These are phyloP conservation scores for Marmota monax DNA, from an alignment of 2,113 vertebrate species.

Conservation along the genomic window DNA sequence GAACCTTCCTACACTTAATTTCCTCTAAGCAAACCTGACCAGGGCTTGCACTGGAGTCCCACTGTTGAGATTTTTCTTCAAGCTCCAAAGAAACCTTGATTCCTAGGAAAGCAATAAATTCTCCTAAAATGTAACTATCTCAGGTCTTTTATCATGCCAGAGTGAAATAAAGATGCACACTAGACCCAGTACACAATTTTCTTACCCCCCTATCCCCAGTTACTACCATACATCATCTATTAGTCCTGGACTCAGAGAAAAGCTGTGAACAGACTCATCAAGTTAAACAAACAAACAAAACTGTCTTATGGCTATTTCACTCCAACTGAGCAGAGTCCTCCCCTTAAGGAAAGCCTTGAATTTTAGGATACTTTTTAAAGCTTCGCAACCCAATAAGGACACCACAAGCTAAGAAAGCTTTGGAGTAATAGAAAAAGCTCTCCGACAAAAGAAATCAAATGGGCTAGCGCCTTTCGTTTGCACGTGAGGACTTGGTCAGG, in stretches of 20 bases:
- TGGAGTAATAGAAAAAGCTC: background rate
- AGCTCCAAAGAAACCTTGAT: background rate
- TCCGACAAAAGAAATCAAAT: background rate
- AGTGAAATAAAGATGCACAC: constrained; percentile 45
- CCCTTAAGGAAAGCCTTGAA: constrained; percentile 32
- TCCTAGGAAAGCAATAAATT: constrained; percentile 13
- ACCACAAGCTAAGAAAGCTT: background rate
- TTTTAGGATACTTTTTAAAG: constrained; percentile 5
- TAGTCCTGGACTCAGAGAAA: background rate
- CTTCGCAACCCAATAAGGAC: background rate
- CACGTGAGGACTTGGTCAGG: background rate
- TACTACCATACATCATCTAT: background rate
- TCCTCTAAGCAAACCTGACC: constrained; percentile 46
- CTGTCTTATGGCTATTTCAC: background rate
- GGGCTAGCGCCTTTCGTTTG: background rate
- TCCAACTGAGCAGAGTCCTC: background rate
- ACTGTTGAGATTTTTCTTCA: constrained; percentile 16
- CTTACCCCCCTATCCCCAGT: background rate
- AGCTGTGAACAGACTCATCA: background rate
- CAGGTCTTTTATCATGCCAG: background rate
- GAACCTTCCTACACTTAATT: background rate
- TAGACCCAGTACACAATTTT: background rate
- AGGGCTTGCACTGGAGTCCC: background rate
- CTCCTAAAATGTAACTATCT: constrained; percentile 7
- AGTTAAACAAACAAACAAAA: constrained; percentile 17